Evolutionary conservation across 2,888 invertebrate species (phyloP).

Genomic region (Emmelina monodactyla): DNA sequence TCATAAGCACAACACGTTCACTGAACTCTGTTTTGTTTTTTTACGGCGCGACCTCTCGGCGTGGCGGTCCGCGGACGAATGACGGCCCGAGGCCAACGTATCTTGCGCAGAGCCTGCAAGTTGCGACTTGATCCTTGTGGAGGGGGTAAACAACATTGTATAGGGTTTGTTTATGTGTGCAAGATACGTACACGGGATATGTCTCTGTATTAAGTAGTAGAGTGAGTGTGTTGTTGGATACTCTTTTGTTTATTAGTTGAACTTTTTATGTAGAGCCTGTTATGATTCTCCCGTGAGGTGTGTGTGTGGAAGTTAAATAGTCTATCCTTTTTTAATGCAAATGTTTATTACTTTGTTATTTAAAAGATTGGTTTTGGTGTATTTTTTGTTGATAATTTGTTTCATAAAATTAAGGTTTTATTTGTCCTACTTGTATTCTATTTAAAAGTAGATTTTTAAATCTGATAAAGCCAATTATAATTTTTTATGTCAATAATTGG

Average conservation of each 20-base stretch:
- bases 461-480: no score
- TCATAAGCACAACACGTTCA: slow-evolving; percentile 56
- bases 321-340: no score
- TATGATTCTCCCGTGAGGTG: no score
- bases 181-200: slow-evolving; percentile 18
- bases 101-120: slow-evolving; percentile 33
- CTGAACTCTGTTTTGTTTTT: slow-evolving; percentile 30
- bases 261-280: no score
- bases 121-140: slow-evolving; percentile 38
- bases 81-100: slow-evolving; percentile 27
- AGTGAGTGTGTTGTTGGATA: slow-evolving; percentile 27
- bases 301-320: no score
- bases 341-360: no score
- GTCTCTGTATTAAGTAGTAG: slow-evolving; percentile 28
- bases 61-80: slow-evolving; percentile 47
- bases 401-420: no score
- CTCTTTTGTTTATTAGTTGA: slow-evolving; percentile 46
- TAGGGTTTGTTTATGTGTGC: slow-evolving; percentile 19
- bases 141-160: slow-evolving; percentile 21
- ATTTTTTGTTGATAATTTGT: no score
- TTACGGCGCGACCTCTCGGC: slow-evolving; percentile 33
- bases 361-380: no score
- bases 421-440: no score
- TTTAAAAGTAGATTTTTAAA: no score
- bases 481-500: no score